Evolutionary conservation across 92 coral and sea anemone species (phyloP).

Genomic region (Micromussa lordhowensis): DNA sequence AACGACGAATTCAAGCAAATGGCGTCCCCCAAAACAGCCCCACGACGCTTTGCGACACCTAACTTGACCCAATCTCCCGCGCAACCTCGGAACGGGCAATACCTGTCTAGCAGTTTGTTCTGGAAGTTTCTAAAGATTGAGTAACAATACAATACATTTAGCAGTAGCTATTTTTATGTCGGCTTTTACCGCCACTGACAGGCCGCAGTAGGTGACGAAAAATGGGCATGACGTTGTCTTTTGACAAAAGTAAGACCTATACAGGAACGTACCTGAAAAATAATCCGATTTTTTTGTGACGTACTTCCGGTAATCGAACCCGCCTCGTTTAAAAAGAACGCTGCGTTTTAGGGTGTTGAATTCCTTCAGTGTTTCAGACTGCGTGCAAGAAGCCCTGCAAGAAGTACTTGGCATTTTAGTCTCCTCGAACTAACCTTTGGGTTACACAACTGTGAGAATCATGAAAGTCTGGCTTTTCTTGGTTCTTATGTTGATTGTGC

Average conservation of each 20-base stretch:
- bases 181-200: background rate
- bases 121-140: too few species aligned
- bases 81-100: too few species aligned
- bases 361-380: background rate
- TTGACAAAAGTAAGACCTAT: too few species aligned
- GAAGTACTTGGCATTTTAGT: background rate
- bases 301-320: background rate
- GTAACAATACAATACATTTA: background rate
- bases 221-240: too few species aligned
- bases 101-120: too few species aligned
- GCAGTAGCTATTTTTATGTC: background rate
- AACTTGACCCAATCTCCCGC: too few species aligned
- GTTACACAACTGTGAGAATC: background rate
- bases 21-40: too few species aligned
- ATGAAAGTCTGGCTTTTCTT: slow-evolving; percentile 7
- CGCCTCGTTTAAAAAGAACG: background rate
- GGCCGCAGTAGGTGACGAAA: too few species aligned
- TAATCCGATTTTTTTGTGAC: background rate
- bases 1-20: too few species aligned
- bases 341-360: background rate
- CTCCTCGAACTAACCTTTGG: background rate
- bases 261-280: background rate
- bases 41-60: too few species aligned
- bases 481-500: slow-evolving; percentile 7
- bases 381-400: background rate